These are phyloP conservation scores for Monochamus alternatus DNA, from an alignment of 2,888 invertebrate genomes.

Conservation along the genomic window DNA sequence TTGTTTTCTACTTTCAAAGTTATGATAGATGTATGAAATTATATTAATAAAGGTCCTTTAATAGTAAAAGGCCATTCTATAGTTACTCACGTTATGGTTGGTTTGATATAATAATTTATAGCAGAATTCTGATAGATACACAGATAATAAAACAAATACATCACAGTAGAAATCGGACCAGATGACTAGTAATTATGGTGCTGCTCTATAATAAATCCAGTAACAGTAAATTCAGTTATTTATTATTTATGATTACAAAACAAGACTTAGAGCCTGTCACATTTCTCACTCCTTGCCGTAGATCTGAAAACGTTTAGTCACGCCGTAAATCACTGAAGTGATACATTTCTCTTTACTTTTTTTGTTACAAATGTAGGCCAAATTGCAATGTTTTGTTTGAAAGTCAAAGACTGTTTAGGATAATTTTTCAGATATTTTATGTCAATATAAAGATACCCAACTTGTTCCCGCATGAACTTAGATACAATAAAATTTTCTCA, in stretches of 20 bases:
- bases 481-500: neutral
- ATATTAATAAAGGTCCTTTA: too few species aligned
- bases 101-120: neutral
- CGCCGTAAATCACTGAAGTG: conserved; percentile 29
- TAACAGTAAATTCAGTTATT: conserved; percentile 20
- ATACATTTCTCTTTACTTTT: conserved; percentile 16
- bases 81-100: neutral
- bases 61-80: too few species aligned
- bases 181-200: neutral
- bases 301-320: conserved; percentile 38
- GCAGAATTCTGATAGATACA: neutral
- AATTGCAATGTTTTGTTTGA: conserved; percentile 25
- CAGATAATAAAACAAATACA: neutral
- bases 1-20: too few species aligned
- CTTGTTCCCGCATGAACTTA: neutral
- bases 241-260: conserved; percentile 24
- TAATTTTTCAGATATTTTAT: neutral
- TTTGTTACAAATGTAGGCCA: conserved; percentile 26
- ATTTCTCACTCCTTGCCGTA: conserved; percentile 28
- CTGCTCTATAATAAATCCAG: conserved; percentile 21
- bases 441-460: neutral
- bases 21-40: too few species aligned
- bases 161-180: conserved; percentile 1
- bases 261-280: conserved; percentile 33
- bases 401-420: neutral